Evolutionary conservation across 2,797 vertebrate species (phyloP).

Genomic region (Centroberyx gerrardi): DNA sequence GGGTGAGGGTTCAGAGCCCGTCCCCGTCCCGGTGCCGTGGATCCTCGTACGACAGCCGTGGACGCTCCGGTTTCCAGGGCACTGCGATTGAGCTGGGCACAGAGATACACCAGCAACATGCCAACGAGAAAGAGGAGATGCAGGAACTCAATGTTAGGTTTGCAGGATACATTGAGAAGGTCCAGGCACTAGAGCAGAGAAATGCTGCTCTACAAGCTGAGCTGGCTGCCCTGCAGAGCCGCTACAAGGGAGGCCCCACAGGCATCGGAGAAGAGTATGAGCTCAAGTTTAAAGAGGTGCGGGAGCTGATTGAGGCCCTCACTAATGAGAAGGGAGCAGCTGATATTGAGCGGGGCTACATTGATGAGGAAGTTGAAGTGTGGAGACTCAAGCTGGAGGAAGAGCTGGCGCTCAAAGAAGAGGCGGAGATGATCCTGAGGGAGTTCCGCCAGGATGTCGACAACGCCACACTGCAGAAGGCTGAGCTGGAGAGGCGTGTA

Average conservation of each 20-base stretch:
- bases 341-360: constrained; percentile 88
- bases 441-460: constrained; percentile 90
- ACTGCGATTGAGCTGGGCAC: constrained; percentile 78
- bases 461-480: constrained; percentile 87
- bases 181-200: constrained; percentile 85
- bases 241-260: constrained; percentile 79
- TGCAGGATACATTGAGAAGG: constrained; percentile 85
- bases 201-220: constrained; percentile 77
- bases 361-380: constrained; percentile 88
- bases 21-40: constrained; percentile 81
- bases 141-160: constrained; percentile 85
- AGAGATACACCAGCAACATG: constrained; percentile 84
- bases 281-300: constrained; percentile 87
- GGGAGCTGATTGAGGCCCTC: constrained; percentile 83
- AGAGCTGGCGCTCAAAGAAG: constrained; percentile 86
- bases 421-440: constrained; percentile 86
- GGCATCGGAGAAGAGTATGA: constrained; percentile 86
- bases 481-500: constrained; percentile 84
- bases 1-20: constrained; percentile 79
- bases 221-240: constrained; percentile 74
- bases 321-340: constrained; percentile 87
- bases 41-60: constrained; percentile 76
- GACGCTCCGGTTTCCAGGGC: constrained; percentile 76
- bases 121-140: constrained; percentile 89
- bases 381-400: constrained; percentile 89